Conservation (phyloP, 2,888 invertebrate genomes). For the Asteroscopus sphinx region DNA sequence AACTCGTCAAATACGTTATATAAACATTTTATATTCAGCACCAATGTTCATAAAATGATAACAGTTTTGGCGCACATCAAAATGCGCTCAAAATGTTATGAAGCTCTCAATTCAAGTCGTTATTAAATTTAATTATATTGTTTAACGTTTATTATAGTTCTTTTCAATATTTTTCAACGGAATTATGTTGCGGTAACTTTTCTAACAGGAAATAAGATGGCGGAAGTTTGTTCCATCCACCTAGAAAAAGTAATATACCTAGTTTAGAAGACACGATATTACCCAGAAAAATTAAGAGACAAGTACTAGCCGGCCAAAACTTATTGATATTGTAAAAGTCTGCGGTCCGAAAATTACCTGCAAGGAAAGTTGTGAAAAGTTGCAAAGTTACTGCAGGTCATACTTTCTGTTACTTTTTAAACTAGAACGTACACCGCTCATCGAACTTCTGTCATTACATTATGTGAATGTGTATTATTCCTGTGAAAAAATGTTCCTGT, state of each 20-base stretch:
- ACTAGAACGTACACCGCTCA: too few relatives aligned
- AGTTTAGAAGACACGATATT: too few relatives aligned
- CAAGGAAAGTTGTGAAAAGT: too few relatives aligned
- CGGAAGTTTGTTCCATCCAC: constrained; percentile 20
- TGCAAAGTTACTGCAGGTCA: too few relatives aligned
- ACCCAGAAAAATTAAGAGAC: too few relatives aligned
- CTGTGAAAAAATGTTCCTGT: too few relatives aligned
- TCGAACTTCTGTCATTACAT: too few relatives aligned
- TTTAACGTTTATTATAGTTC: constrained; percentile 50
- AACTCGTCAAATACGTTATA: constrained; percentile 14
- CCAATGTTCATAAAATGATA: constrained; percentile 49
- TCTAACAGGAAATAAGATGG: constrained; percentile 19
- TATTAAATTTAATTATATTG: constrained; percentile 53
- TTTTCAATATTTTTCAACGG: constrained; percentile 20
- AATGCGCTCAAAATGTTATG: constrained; percentile 44
- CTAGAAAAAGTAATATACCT: background rate
- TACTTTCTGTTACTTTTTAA: too few relatives aligned
- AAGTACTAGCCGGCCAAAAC: too few relatives aligned
- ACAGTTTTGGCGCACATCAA: constrained; percentile 39
- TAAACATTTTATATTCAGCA: constrained; percentile 26
- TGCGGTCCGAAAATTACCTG: too few relatives aligned
- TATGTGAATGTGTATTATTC: too few relatives aligned
- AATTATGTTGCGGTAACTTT: constrained; percentile 5
- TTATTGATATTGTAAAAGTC: too few relatives aligned
- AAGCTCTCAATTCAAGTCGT: constrained; percentile 50